Evolutionary conservation across 2,113 vertebrate genomes (phyloP).

Genomic region (Sakesphorus luctuosus): DNA sequence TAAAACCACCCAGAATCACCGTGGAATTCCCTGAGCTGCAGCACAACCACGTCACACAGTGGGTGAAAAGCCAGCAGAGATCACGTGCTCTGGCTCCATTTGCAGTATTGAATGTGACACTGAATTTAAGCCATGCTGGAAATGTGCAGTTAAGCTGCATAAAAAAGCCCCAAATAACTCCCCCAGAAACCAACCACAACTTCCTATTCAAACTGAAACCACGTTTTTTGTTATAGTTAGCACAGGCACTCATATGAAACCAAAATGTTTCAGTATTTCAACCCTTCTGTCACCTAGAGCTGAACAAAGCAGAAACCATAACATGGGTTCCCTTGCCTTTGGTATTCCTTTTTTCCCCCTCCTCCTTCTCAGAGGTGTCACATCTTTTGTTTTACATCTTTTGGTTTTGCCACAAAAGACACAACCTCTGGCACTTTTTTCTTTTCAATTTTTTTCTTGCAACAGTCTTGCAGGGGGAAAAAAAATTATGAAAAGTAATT

Average conservation of each 20-base stretch:
- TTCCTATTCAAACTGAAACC: background rate
- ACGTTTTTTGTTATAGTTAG: background rate
- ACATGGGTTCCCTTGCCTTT: background rate
- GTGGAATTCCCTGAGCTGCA: background rate
- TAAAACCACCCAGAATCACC: background rate
- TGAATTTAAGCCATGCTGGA: background rate
- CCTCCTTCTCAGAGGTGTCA: background rate
- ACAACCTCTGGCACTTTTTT: background rate
- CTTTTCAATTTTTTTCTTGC: background rate
- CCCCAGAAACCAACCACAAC: background rate
- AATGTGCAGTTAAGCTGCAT: background rate
- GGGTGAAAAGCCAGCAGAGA: background rate
- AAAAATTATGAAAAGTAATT: background rate
- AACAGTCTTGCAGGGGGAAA: background rate
- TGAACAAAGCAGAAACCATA: background rate
- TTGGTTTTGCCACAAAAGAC: background rate
- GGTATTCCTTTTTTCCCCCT: background rate
- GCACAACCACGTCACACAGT: background rate
- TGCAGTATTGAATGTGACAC: fast-evolving
- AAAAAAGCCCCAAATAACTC: background rate
- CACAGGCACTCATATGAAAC: background rate
- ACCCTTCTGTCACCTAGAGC: background rate
- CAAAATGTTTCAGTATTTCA: background rate
- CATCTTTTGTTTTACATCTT: background rate
- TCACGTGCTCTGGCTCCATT: background rate